A percentile compares a stretch with the other conserved stretches of the same genome.
Conservation (phyloP, 2,113 vertebrate genomes). For the Melanocharis versteri region DNA sequence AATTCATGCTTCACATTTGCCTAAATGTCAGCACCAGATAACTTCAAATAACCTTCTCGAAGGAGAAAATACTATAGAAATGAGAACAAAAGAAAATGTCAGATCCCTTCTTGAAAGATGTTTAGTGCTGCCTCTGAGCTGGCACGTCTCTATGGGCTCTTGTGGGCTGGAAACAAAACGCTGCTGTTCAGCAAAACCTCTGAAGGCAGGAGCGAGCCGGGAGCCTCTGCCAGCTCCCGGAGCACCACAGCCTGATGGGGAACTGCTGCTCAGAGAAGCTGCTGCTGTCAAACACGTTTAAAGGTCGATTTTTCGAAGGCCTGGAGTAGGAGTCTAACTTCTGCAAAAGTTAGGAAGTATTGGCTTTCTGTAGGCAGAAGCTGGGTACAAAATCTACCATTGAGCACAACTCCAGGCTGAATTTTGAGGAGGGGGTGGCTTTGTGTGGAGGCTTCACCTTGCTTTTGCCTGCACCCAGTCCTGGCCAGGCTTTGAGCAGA, state of each 20-base stretch:
- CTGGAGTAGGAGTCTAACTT: not conserved
- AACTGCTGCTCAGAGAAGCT: not conserved
- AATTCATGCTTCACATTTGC: conserved; percentile 26
- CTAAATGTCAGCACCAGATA: conserved; percentile 46
- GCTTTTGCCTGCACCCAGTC: not conserved
- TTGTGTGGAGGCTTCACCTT: not conserved
- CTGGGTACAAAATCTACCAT: not conserved
- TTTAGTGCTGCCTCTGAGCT: not conserved
- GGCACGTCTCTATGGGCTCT: conserved; percentile 53
- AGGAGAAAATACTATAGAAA: conserved; percentile 33
- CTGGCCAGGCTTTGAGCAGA: not conserved
- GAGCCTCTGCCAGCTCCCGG: not conserved
- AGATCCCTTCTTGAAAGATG: conserved; percentile 12
- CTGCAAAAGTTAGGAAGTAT: not conserved
- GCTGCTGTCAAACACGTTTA: not conserved
- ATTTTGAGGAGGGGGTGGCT: not conserved
- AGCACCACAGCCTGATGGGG: not conserved
- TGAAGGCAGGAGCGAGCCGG: not conserved
- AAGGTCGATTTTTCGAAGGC: not conserved
- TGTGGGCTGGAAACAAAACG: conserved; percentile 60
- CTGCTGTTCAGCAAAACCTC: conserved; percentile 50
- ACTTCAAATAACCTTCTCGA: conserved; percentile 31
- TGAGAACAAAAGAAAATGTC: conserved; percentile 54
- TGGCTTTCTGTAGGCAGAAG: not conserved
- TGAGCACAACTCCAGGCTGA: not conserved